These are phyloP conservation scores for Chaetodon trifasciatus DNA, from an alignment of 2,797 vertebrate genomes.

Conservation along the genomic window DNA sequence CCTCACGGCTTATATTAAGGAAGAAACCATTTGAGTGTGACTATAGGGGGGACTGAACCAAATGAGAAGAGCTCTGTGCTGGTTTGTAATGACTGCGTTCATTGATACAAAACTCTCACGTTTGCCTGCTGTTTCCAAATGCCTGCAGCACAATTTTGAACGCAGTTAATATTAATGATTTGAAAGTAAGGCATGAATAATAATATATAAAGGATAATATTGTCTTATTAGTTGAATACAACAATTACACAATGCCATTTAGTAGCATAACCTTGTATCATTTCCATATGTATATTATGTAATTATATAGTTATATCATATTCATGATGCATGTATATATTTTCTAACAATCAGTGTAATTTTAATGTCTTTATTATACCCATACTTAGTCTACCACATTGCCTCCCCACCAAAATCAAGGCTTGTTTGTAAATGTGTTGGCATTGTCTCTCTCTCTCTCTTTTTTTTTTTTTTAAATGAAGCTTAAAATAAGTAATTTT, in stretches of 20 bases:
- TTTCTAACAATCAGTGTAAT: not conserved
- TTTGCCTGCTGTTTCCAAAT: not conserved
- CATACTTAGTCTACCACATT: no score
- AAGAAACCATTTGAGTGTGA: slow-evolving; percentile 82
- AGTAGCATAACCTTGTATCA: not conserved
- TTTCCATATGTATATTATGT: no score
- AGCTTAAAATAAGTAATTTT: not conserved
- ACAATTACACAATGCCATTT: no score
- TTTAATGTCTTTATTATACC: not conserved
- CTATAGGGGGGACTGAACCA: slow-evolving; percentile 81
- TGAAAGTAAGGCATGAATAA: not conserved
- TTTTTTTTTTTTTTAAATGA: not conserved
- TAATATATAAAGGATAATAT: no score
- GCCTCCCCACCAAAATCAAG: no score
- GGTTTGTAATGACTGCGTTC: not conserved
- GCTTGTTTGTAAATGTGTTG: not conserved
- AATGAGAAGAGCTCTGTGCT: not conserved
- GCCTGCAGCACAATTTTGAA: not conserved
- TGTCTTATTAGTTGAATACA: not conserved
- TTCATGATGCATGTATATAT: no score
- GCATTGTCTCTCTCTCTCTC: no score
- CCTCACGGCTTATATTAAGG: slow-evolving; percentile 77
- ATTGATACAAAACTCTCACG: slow-evolving; percentile 4
- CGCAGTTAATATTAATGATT: not conserved
- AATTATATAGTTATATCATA: no score